phyloP scores from a whole-genome alignment of 2,113 vertebrate species.

The Eulemur macaco region DNA sequence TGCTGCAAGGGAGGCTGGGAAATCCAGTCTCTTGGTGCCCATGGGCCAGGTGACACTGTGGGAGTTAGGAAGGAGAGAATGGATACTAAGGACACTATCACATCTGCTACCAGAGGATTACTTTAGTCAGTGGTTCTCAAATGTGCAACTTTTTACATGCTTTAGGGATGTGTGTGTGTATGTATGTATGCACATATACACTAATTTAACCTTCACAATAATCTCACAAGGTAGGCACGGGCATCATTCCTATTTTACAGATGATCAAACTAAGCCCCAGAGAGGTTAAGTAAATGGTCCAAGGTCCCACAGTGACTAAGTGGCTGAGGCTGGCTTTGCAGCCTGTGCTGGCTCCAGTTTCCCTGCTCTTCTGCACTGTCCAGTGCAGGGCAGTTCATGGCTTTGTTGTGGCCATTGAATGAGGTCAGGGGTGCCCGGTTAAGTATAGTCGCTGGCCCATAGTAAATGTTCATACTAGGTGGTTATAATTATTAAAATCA shows the following conservation, averaged over 20 bases:
- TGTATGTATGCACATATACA: not conserved
- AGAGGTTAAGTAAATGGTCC: not conserved
- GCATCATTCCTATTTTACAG: not conserved
- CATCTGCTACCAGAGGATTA: not conserved
- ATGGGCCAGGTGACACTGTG: not conserved
- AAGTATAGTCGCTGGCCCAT: not conserved
- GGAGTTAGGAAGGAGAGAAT: not conserved
- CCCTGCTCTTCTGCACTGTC: rapidly evolving
- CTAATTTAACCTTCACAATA: not conserved
- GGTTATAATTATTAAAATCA: not conserved
- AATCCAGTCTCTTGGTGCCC: not conserved
- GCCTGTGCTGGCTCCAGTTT: not conserved
- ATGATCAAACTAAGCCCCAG: not conserved
- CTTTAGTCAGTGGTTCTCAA: not conserved
- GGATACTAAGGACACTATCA: not conserved
- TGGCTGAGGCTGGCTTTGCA: not conserved
- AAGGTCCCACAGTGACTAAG: not conserved
- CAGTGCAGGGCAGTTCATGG: rapidly evolving
- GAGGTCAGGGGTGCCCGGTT: rapidly evolving
- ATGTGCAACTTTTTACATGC: not conserved
- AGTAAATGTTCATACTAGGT: not conserved
- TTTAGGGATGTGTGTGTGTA: not conserved
- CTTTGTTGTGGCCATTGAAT: too few species aligned
- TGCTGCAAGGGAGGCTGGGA: not conserved
- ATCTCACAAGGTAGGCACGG: not conserved